A percentile compares a stretch with the other conserved stretches of the same genome.
Evolutionary conservation across 1,140 invertebrate genomes (phyloP).

Genomic region (Helicorthomorpha holstii): DNA sequence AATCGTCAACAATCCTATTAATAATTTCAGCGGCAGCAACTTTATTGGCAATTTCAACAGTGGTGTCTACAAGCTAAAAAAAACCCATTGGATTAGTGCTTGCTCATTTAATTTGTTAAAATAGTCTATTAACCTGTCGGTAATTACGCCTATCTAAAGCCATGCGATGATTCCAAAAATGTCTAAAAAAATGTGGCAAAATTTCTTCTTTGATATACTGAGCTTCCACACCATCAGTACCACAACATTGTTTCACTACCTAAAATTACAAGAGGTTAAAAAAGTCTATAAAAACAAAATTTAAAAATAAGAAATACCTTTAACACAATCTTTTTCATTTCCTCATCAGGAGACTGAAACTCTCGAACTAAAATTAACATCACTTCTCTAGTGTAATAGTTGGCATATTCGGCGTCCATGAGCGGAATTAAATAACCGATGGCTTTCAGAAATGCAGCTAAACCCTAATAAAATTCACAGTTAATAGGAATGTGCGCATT

Average conservation of each 20-base stretch:
- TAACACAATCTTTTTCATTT: slow-evolving; percentile 99
- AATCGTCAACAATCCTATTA: slow-evolving; percentile 92
- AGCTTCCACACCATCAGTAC: slow-evolving; percentile 97
- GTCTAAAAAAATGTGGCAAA: slow-evolving; percentile 95
- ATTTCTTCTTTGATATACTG: slow-evolving; percentile 99
- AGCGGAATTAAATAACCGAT: slow-evolving; percentile 98
- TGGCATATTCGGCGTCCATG: slow-evolving; percentile 99
- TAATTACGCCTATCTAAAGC: slow-evolving; percentile 95
- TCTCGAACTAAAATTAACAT: slow-evolving; percentile 99
- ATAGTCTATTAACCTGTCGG: slow-evolving; percentile 42
- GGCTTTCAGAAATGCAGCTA: slow-evolving; percentile 97
- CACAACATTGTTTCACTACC: slow-evolving; percentile 99
- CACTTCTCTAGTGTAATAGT: slow-evolving; percentile 98
- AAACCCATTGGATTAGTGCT: slow-evolving; percentile 10
- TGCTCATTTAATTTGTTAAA: slow-evolving; percentile 11
- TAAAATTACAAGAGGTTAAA: slow-evolving; percentile 22
- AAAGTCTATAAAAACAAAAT: slow-evolving; percentile 1
- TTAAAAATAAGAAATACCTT: slow-evolving; percentile 42
- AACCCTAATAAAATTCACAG: slow-evolving; percentile 34
- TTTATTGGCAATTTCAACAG: slow-evolving; percentile 99
- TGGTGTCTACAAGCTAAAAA: slow-evolving; percentile 82
- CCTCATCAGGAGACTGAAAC: slow-evolving; percentile 98
- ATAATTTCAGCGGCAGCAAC: slow-evolving; percentile 98
- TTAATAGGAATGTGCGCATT: slow-evolving; percentile 1
- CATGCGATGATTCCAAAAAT: slow-evolving; percentile 99